These are phyloP conservation scores for Coracopsis vasa DNA, from an alignment of 2,113 vertebrate genomes.

Conservation along the genomic window DNA sequence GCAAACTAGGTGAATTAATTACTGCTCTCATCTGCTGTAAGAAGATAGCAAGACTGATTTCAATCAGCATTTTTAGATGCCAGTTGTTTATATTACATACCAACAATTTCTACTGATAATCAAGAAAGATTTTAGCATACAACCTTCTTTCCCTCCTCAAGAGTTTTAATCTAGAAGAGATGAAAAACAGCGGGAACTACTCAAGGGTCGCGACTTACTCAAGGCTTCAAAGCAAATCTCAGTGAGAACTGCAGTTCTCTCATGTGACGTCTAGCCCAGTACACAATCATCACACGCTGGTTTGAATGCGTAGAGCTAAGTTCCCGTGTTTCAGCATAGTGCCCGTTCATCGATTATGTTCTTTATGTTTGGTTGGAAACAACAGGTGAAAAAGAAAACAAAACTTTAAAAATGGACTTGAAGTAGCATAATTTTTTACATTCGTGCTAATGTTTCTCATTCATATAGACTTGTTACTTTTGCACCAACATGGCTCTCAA, in stretches of 20 bases:
- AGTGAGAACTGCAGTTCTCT: neutral
- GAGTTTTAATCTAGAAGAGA: neutral
- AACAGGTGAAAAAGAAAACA: accelerated
- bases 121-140: neutral
- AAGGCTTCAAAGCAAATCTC: neutral
- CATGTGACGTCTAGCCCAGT: neutral
- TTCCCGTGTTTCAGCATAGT: accelerated
- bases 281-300: accelerated
- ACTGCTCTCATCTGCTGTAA: neutral
- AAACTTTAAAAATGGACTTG: neutral
- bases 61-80: neutral
- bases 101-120: neutral
- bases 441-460: neutral
- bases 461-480: neutral
- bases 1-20: neutral
- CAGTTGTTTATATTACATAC: neutral
- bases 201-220: neutral
- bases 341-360: neutral
- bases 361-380: neutral
- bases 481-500: neutral
- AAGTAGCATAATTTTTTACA: neutral
- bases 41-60: neutral
- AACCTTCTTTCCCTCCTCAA: neutral
- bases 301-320: neutral
- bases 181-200: neutral